Evolutionary conservation across 1,140 invertebrate species (phyloP), one percentile per base, ranked within the genome.

Genomic region (Ceratina australensis): DNA sequence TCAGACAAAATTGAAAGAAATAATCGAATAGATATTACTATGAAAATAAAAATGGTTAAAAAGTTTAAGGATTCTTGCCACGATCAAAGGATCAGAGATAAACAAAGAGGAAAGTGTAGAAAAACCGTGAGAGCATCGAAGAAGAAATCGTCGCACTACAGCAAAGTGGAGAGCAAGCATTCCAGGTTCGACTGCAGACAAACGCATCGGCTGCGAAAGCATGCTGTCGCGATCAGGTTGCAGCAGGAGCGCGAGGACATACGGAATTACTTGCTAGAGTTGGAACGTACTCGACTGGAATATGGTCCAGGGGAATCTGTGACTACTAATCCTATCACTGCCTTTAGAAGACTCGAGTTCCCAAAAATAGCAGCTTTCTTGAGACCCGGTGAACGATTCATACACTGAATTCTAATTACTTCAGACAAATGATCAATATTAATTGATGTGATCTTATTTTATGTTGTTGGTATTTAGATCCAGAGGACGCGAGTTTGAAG

Each of bases 291-390:
- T 54, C 50, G 60, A 77, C 15, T 76, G 33, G 54, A 83, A 50
- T 67, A 71, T 63, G 26, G 10, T 16, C 52, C 28, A 52, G 63
- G 78, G 13, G 65, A 64, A 1, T 4, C 15, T 0, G 8, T 13
- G 3, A 8, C 16, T 0, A 20, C 26, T 3, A 33, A 59, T 4
- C 28, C 65, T 24, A 12, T 74, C 0, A 0, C 47, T 28, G 2
- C 28, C 59, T 67, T 90, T 16, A 87, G 79, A 28, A 89, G 88
- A 0, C 68, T 90, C 0, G 85, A 90, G 18, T 90, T 90, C 72
- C 89, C 90, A 3, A 89, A 87, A 42, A 82, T 91, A 28, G 79
- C 82, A 1, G 50, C 60, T 0, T 78, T 57, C 8, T 10, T 28
- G 2, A 78, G 64, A 4, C 24, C 50, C 33, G 69, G 68, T 78